Evolutionary conservation across 2,888 invertebrate species (phyloP).

Genomic region (Drosophila algonquin): DNA sequence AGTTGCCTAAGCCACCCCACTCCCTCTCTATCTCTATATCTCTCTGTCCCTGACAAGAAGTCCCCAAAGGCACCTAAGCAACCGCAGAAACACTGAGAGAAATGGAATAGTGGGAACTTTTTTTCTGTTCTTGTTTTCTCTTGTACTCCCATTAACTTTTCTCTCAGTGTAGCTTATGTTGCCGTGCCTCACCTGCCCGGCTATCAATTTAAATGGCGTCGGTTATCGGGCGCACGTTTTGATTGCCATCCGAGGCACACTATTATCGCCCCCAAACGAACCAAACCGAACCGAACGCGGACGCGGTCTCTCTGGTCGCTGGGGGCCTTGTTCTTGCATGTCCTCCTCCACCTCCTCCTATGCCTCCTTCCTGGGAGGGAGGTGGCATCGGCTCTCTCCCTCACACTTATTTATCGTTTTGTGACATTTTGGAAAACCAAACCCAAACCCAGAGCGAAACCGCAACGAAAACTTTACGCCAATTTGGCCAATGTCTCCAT

Average conservation of each 20-base stretch:
- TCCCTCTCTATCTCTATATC: not conserved
- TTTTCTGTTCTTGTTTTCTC: not conserved
- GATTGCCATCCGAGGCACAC: conserved; percentile 70
- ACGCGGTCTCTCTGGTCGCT: conserved; percentile 38
- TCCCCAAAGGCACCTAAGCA: conserved; percentile 3
- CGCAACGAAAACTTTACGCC: conserved; percentile 65
- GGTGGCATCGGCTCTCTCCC: not conserved
- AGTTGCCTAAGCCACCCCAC: conserved; percentile 23
- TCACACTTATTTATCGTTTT: conserved; percentile 70
- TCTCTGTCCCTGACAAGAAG: not conserved
- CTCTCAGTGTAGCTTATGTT: conserved; percentile 6
- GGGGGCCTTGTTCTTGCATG: conserved; percentile 21
- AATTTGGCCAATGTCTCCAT: conserved; percentile 64
- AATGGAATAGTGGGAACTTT: not conserved
- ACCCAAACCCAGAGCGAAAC: conserved; percentile 23
- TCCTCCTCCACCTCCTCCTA: not conserved
- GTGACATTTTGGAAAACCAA: conserved; percentile 62
- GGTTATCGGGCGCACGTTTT: conserved; percentile 77
- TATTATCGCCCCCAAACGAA: conserved; percentile 59
- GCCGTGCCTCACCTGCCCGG: conserved; percentile 61
- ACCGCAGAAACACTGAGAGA: conserved; percentile 14
- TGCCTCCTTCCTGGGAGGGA: not conserved
- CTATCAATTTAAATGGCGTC: conserved; percentile 77
- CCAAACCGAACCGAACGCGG: conserved; percentile 32
- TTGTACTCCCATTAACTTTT: not conserved